Percentiles rank a stretch among this genome's conserved stretches.
These are phyloP conservation scores for Drosophila seguyi DNA, from an alignment of 1,140 invertebrate species.

Conservation along the genomic window DNA sequence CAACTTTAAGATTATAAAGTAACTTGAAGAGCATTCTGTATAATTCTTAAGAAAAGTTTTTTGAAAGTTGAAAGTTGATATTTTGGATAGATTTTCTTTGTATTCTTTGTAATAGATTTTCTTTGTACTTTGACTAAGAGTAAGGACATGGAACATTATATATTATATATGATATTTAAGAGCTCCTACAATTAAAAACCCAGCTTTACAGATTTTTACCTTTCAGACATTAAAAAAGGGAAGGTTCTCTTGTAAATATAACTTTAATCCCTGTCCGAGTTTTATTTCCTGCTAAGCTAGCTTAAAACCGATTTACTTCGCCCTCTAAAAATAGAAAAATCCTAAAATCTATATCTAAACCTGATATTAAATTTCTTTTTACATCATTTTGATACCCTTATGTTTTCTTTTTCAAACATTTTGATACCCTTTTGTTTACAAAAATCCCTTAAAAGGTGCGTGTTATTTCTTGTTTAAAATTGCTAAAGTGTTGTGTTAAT, in stretches of 20 bases:
- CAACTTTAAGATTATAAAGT: not conserved
- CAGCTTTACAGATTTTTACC: not conserved
- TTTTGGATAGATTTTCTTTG: no score
- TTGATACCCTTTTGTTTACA: not conserved
- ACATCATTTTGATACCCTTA: no score
- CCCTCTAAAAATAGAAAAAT: not conserved
- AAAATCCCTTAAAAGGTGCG: not conserved
- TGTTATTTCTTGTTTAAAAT: not conserved
- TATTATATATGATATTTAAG: not conserved
- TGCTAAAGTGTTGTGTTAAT: slow-evolving; percentile 11
- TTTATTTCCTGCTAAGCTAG: not conserved
- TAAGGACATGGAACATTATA: not conserved
- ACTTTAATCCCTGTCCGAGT: not conserved
- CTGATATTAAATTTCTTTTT: not conserved
- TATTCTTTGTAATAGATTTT: not conserved
- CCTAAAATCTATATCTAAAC: not conserved
- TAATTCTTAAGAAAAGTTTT: not conserved
- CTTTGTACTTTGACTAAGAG: not conserved
- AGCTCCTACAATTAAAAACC: not conserved
- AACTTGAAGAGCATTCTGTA: not conserved
- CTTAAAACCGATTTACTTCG: not conserved
- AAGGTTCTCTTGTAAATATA: not conserved
- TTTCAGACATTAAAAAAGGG: not conserved
- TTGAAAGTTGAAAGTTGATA: no score
- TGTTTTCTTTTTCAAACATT: no score